Conservation (phyloP, 2,113 vertebrate genomes). For the Cervus canadensis region DNA sequence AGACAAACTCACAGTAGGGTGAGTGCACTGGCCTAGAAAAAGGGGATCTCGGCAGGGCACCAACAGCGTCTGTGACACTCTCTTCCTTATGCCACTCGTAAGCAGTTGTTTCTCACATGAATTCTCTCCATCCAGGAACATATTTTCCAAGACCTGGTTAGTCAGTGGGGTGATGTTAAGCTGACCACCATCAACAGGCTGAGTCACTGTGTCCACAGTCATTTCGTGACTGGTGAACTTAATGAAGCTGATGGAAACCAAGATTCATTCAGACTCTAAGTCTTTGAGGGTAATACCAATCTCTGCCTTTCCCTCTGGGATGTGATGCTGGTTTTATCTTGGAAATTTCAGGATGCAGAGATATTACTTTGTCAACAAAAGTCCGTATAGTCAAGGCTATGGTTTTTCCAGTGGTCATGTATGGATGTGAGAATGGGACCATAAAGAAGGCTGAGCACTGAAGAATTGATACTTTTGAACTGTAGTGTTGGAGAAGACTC, state of each 20-base stretch:
- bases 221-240: neutral
- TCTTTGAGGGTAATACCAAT: neutral
- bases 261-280: neutral
- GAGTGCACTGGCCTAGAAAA: neutral
- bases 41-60: too few species aligned
- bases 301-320: neutral
- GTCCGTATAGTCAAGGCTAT: neutral
- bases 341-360: neutral
- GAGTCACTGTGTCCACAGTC: neutral
- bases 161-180: neutral
- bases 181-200: neutral
- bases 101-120: neutral
- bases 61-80: neutral
- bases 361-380: neutral
- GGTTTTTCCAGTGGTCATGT: neutral
- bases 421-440: neutral
- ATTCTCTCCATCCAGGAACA: neutral
- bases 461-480: neutral
- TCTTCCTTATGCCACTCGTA: neutral
- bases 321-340: neutral
- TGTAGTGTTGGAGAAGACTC: neutral
- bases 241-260: neutral
- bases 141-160: neutral
- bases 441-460: neutral
- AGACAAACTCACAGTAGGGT: neutral